Base-by-base conservation (phyloP, 2,113 vertebrate genomes). In the Phasianus colchicus region DNA sequence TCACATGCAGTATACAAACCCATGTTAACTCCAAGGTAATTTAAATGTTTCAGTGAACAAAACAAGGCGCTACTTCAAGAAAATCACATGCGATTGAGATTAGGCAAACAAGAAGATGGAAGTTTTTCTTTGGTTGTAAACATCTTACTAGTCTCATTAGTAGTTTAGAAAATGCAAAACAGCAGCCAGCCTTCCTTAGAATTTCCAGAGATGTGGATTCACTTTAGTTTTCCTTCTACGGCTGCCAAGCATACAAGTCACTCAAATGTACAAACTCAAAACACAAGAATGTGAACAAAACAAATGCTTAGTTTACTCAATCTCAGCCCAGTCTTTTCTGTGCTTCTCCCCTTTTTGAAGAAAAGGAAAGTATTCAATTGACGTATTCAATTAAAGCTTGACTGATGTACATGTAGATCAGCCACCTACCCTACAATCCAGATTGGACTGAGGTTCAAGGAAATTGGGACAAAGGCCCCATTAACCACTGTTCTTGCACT, bases 371-470 rank as follows among this genome's bases (percentile, higher is more conserved):
- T 7, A 81, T 94, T 94, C 81, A 3, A 52, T 81, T 81, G n/a
- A n/a, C 1, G 1, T 79, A 88, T 90, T 57, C 87, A 88, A 34
- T 64, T 52, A 91, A 78, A 27, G 60, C 48, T 15, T 75, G 79
- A 92, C 42, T 40, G 63, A 92, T 81, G 65, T 45, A 93, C 57
- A 95, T 94, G 78, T 94, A 90, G 89, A 85, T 84, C 92, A 95
- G 90, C 64, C 50, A 81, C 42, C 87, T 66, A 89, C 64, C 42
- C 78, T 40, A 61, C 66, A 88, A 70, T 13, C 64, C 80, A 83
- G 83, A 76, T 24, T 34, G 64, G 75, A 86, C 66, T 54, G 60
- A 92, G 84, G 50, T 73, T 92, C 89, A 88, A 72, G 78, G 32
- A 52, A 96, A 94, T 24, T 81, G 83, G 93, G 83, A 61, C 87